Base-by-base conservation (phyloP, 2,888 invertebrate species). In the Epiblema foenella region DNA sequence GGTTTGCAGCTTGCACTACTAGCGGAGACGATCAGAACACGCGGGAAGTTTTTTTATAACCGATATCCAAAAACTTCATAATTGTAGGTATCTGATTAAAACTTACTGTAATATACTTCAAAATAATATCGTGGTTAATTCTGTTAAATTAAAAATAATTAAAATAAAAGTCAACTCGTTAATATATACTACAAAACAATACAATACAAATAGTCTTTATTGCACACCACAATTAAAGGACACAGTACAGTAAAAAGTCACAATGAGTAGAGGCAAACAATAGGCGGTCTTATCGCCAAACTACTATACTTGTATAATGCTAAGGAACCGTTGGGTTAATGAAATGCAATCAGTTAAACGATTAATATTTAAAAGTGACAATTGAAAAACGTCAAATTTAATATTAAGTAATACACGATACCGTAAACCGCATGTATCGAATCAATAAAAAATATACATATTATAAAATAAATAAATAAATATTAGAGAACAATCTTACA, bases 11-110 rank as follows among this genome's bases (percentile, higher is more conserved):
- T 64, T 64, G 64, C 39, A 39, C 20, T 39, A 20, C 18, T 37
- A 69, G 71, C 71, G 71, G 71, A 71, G 71, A 71, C 71, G 71
- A 71, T 71, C 56, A 67, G 51, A 58, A 69, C 58, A 17, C 59
- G 65, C 65, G 59, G 59, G 65, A 70, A 66, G 54, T 62, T 24
- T 37, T 12, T 60, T 17, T 59, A 46, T 18, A 17, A 66, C 49
- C 9, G 29, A 46, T 20, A 49, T 37, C 15, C 15, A 37, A 29
- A 42, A 18, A 11, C n/a, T 29, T 29, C 39, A 17, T 57, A 33
- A 1, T 18, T 24, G 29, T 5, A 29, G 5, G 2, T 15, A 49
- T n/a, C 17, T 39, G 20, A 68, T n/a, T 52, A 24, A 52, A 20
- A 11, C 20, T 52, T 7, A 20, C 24, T 12, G 12, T 15, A 5